Evolutionary conservation across 2,888 invertebrate species (phyloP).

Genomic region (Thyatira batis): DNA sequence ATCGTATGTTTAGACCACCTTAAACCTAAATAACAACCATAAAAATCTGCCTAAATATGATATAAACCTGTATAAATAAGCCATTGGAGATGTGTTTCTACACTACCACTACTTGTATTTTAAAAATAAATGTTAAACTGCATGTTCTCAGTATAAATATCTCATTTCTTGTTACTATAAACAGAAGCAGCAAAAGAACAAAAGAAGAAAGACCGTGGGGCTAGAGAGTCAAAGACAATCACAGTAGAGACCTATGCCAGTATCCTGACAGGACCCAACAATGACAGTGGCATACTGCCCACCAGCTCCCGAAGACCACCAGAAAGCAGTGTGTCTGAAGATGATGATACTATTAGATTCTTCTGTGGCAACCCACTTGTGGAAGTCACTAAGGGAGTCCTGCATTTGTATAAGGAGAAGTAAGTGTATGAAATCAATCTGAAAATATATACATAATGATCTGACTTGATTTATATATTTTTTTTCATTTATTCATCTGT

Average conservation of each 20-base stretch:
- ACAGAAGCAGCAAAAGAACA: slow-evolving; percentile 69
- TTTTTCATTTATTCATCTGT: too few relatives aligned
- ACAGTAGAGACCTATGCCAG: slow-evolving; percentile 91
- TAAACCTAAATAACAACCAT: too few relatives aligned
- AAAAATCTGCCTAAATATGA: too few relatives aligned
- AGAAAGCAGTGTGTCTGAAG: slow-evolving; percentile 52
- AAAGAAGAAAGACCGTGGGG: slow-evolving; percentile 84
- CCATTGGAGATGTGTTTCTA: too few relatives aligned
- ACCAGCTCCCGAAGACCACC: slow-evolving; percentile 84
- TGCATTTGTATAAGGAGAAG: slow-evolving; percentile 99
- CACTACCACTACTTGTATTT: too few relatives aligned
- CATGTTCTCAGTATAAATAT: too few relatives aligned
- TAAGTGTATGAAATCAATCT: slow-evolving; percentile 65
- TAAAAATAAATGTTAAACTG: too few relatives aligned
- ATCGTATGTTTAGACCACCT: too few relatives aligned
- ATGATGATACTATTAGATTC: slow-evolving; percentile 86
- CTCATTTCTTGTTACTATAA: too few relatives aligned
- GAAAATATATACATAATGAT: not conserved
- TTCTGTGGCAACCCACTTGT: slow-evolving; percentile 98
- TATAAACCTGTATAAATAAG: too few relatives aligned
- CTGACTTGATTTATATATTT: not conserved
- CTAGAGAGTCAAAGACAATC: slow-evolving; percentile 86
- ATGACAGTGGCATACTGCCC: slow-evolving; percentile 82
- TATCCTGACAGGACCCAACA: slow-evolving; percentile 77
- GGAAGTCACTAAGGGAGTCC: slow-evolving; percentile 97